Base-by-base conservation (phyloP, 1,140 invertebrate species). In the Plodia interpunctella region DNA sequence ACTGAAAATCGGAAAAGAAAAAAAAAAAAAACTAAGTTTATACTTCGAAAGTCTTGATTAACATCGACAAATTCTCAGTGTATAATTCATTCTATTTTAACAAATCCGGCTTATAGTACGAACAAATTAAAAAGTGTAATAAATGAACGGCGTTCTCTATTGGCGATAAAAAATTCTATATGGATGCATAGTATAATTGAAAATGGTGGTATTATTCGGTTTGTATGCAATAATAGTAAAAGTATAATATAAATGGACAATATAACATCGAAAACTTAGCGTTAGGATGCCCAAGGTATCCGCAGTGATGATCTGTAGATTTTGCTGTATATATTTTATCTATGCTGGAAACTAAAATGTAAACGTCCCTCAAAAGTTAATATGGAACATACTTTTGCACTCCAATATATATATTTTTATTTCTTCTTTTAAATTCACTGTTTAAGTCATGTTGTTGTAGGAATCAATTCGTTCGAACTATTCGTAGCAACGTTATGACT, bases 211-310 rank as follows among this genome's bases (percentile, higher is more conserved):
- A 78, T 76, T 78, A 73, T 77, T 82, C 74, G 78, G 70, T 72
- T 85, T 84, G 83, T 87, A 87, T 88, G 81, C 82, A 87, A 75
- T 77, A 80, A 80, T 78, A 82, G 76, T 80, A 80, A 83, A 80
- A 83, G 71, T 72, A 76, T 73, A 32, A 79, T 78, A 78, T 81
- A 80, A 83, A 78, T 78, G 76, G 75, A 81, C 73, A 80, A 76
- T 80, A 25, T n/a, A 76, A 68, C 75, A 78, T 81, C 76, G 72
- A 76, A 67, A 73, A 80, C 86, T 87, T 87, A 87, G 79, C 84
- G 82, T 88, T 68, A 83, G 85, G 87, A 89, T 88, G 84, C 84
- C 87, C 87, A 89, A 85, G 76, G 78, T 82, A 80, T 84, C 76
- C 80, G 83, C 68, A 70, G 80, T 83, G 85, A 80, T 79, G 85